Percentiles rank a stretch among this genome's conserved stretches.
phyloP scores from a whole-genome alignment of 92 coral and sea anemone species.

The Phymanthus crucifer region DNA sequence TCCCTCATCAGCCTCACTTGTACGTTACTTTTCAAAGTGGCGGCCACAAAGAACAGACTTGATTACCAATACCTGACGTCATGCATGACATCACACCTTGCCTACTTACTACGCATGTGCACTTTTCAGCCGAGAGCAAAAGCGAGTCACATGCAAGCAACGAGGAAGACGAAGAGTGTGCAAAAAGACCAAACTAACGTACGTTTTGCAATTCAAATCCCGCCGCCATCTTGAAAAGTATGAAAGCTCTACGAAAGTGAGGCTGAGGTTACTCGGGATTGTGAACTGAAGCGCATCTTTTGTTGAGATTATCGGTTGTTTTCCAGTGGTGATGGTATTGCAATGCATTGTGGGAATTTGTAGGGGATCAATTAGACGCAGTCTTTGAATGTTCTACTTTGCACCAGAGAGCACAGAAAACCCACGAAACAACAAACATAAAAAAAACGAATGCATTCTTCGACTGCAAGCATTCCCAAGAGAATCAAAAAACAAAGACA shows the following conservation, averaged over 20 bases:
- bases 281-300: too few species aligned
- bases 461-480: too few species aligned
- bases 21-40: neutral
- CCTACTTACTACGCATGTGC: conserved; percentile 2
- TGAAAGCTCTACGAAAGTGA: neutral
- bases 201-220: neutral
- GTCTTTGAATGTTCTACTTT: too few species aligned
- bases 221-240: conserved; percentile 10
- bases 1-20: conserved; percentile 2
- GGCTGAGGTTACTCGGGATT: too few species aligned
- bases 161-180: conserved; percentile 21
- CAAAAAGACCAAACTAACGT: conserved; percentile 28
- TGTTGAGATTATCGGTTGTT: too few species aligned
- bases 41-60: neutral
- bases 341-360: too few species aligned
- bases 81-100: neutral
- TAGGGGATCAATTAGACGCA: too few species aligned
- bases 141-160: conserved; percentile 20
- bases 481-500: too few species aligned
- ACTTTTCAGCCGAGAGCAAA: conserved; percentile 22
- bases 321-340: too few species aligned
- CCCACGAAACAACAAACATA: too few species aligned
- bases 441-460: too few species aligned
- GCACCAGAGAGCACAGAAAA: too few species aligned
- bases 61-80: neutral